phyloP scores from a whole-genome alignment of 2,888 invertebrate species.

The Eilema caniola region DNA sequence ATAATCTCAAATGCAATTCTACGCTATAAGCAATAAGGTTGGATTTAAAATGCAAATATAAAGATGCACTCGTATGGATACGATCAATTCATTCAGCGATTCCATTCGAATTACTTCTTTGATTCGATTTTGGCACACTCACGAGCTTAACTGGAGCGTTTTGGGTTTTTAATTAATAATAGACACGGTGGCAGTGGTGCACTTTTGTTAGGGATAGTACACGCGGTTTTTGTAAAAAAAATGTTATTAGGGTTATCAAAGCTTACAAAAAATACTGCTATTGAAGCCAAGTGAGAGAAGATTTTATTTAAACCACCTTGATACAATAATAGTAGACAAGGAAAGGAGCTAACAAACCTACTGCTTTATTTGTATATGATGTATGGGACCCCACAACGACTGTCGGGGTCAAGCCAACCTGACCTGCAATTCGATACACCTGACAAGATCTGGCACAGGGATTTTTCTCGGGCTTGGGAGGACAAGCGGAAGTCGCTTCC shows the following conservation, averaged over 20 bases:
- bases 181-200: slow-evolving; percentile 59
- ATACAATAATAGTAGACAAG: too few species aligned
- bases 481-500: too few species aligned
- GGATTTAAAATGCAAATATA: slow-evolving; percentile 22
- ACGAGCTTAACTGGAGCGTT: slow-evolving; percentile 71
- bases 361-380: too few species aligned
- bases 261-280: not conserved
- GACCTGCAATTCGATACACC: too few species aligned
- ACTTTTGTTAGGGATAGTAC: slow-evolving; percentile 62
- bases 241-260: slow-evolving; percentile 49
- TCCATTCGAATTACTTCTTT: slow-evolving; percentile 80
- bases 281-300: too few species aligned
- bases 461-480: too few species aligned
- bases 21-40: slow-evolving; percentile 13
- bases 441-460: too few species aligned
- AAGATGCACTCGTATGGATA: slow-evolving; percentile 43
- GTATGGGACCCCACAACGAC: too few species aligned
- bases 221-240: slow-evolving; percentile 59
- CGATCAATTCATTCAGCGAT: slow-evolving; percentile 63
- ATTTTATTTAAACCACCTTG: too few species aligned
- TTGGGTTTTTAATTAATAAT: slow-evolving; percentile 82
- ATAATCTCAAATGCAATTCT: slow-evolving; percentile 19
- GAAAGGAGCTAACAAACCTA: too few species aligned
- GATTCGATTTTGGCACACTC: slow-evolving; percentile 74
- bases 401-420: too few species aligned